Percentiles rank a stretch among this genome's conserved stretches.
Conservation (phyloP, 2,888 invertebrate genomes). For the Icerya purchasi region DNA sequence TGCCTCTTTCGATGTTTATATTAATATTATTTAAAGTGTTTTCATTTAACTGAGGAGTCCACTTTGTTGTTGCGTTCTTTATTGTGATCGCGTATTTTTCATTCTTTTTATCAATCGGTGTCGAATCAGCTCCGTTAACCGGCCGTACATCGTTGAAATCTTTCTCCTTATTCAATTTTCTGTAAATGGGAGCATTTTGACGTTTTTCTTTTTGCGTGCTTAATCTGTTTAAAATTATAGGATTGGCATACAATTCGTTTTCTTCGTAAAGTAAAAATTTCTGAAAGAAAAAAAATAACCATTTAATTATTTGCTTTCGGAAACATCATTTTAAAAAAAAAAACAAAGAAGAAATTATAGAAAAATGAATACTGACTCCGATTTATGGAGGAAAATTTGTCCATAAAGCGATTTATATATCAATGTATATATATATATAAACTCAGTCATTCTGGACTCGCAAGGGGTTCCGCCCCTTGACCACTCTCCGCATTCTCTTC, state of each 20-base stretch:
- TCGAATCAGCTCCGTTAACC: background rate
- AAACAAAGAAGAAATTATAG: too few relatives aligned
- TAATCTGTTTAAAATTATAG: constrained; percentile 1
- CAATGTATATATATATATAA: too few relatives aligned
- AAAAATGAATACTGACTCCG: background rate
- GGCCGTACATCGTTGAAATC: constrained; percentile 7
- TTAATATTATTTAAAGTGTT: constrained; percentile 33
- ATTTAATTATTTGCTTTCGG: too few relatives aligned
- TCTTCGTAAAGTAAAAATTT: constrained; percentile 28
- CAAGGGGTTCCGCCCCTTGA: too few relatives aligned
- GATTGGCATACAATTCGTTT: constrained; percentile 9
- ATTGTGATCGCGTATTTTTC: constrained; percentile 27
- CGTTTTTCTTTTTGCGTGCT: background rate
- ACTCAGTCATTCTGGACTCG: too few relatives aligned
- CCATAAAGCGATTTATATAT: too few relatives aligned
- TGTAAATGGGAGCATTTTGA: background rate
- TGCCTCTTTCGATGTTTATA: constrained; percentile 33
- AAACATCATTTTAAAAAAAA: too few relatives aligned
- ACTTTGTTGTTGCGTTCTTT: constrained; percentile 26
- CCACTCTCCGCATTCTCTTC: too few relatives aligned
- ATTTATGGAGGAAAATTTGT: background rate
- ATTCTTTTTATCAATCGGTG: background rate
- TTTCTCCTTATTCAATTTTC: background rate
- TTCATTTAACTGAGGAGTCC: constrained; percentile 31
- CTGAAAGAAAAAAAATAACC: constrained; percentile 21